Conservation (phyloP, 1,140 invertebrate genomes). For the Zeugodacus cucurbitae region DNA sequence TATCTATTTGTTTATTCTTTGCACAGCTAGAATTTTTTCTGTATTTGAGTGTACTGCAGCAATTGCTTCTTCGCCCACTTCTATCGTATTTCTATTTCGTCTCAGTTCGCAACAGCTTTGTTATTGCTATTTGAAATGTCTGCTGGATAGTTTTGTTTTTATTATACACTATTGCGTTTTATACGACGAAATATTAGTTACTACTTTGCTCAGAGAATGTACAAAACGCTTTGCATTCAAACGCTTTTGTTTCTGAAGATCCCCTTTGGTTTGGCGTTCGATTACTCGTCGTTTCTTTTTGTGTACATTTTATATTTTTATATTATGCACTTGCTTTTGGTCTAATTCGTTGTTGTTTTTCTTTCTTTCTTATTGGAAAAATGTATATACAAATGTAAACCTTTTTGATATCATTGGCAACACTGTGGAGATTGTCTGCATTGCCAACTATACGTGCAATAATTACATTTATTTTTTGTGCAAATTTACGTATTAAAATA, state of each 20-base stretch:
- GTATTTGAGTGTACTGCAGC: neutral
- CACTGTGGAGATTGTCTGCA: neutral
- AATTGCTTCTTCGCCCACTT: neutral
- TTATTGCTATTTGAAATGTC: neutral
- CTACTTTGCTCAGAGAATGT: neutral
- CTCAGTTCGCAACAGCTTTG: neutral
- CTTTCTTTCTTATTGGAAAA: neutral
- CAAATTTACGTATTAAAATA: too few relatives aligned
- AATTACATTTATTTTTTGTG: too few relatives aligned
- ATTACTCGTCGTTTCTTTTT: slow-evolving; percentile 6
- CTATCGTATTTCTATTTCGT: slow-evolving; percentile 4
- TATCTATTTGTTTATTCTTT: neutral
- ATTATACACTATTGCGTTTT: slow-evolving; percentile 10
- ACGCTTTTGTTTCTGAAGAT: slow-evolving; percentile 18
- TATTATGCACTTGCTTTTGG: neutral
- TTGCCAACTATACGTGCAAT: neutral
- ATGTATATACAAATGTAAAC: neutral
- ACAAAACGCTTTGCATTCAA: neutral
- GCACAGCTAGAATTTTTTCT: neutral
- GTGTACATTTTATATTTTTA: neutral
- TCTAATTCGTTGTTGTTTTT: neutral
- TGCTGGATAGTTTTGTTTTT: neutral
- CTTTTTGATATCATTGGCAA: neutral
- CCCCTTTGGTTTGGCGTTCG: neutral
- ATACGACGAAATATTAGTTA: neutral